A percentile compares a stretch with the other conserved stretches of the same genome.
These are phyloP conservation scores for Berghia stephanieae DNA, from an alignment of 1,140 invertebrate species.

Conservation along the genomic window DNA sequence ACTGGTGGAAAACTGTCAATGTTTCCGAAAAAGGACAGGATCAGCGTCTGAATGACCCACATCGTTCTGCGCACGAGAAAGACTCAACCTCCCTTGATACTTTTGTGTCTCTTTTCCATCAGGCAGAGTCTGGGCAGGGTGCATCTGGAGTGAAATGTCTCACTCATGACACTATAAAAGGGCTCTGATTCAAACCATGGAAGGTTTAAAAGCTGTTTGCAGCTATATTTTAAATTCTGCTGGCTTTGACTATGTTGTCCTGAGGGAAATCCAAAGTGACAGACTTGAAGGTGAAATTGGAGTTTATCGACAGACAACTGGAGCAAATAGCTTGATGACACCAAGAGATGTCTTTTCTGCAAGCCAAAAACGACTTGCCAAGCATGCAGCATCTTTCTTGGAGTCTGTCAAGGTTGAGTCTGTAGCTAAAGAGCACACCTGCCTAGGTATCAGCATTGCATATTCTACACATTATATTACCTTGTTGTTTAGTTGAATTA, in stretches of 20 bases:
- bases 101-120: not conserved
- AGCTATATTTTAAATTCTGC: not conserved
- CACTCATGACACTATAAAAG: slow-evolving; percentile 9
- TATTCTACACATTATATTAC: too few species aligned
- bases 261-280: not conserved
- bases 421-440: too few species aligned
- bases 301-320: not conserved
- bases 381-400: too few species aligned
- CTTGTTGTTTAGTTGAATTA: too few species aligned
- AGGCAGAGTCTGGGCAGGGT: not conserved
- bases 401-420: too few species aligned
- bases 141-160: not conserved
- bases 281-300: slow-evolving; percentile 1
- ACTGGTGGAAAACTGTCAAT: not conserved
- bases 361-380: not conserved
- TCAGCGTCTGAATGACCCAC: not conserved
- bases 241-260: not conserved
- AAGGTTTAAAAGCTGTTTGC: not conserved
- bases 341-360: not conserved
- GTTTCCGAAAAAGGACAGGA: not conserved
- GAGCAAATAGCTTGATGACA: not conserved
- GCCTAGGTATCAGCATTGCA: too few species aligned
- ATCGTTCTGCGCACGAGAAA: not conserved
- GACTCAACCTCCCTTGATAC: not conserved
- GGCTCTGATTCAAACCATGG: slow-evolving; percentile 5